These are phyloP conservation scores for Spheniscus mendiculus DNA, from an alignment of 2,113 vertebrate species.

Conservation along the genomic window DNA sequence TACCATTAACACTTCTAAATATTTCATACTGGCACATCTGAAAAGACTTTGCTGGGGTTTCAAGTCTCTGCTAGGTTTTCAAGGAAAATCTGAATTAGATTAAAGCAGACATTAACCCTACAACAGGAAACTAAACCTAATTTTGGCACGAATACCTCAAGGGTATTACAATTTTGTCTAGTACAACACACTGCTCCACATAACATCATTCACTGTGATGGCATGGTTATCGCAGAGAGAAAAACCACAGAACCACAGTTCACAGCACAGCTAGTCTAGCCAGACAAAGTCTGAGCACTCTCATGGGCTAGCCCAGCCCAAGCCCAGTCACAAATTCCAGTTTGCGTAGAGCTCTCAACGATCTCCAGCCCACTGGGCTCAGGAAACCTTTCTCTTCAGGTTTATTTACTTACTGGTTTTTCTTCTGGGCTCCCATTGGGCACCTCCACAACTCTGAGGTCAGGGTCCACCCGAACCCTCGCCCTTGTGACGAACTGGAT, in stretches of 20 bases:
- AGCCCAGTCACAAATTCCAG: neutral
- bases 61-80: neutral
- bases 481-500: constrained; percentile 93
- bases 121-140: neutral
- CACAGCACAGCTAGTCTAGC: neutral
- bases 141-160: neutral
- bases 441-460: constrained; percentile 82
- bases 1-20: neutral
- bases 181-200: neutral
- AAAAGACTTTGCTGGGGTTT: neutral
- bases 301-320: neutral
- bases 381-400: neutral
- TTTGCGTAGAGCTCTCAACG: neutral
- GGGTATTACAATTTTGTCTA: neutral
- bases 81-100: constrained; percentile 11
- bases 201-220: neutral
- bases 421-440: constrained; percentile 85
- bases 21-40: neutral
- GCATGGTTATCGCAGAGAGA: neutral
- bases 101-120: neutral
- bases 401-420: constrained; percentile 82
- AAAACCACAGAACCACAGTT: neutral
- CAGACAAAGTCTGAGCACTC: neutral
- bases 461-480: constrained; percentile 80
- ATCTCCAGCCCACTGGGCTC: neutral